These are phyloP conservation scores for Valencia hispanica DNA, from an alignment of 2,797 vertebrate species.

Conservation along the genomic window DNA sequence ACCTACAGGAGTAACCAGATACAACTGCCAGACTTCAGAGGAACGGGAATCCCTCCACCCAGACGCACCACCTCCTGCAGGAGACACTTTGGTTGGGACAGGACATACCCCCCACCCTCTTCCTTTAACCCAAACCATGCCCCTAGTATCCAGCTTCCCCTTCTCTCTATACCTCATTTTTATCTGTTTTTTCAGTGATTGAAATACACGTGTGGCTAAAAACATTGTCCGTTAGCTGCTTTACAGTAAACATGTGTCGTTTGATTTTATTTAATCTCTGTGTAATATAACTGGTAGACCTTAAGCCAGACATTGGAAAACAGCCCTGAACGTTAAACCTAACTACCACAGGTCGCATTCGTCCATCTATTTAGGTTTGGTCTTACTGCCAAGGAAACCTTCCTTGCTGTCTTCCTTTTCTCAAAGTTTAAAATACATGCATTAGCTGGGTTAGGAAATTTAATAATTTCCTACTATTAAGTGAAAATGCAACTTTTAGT, in stretches of 20 bases:
- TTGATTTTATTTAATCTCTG: no score
- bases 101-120: not conserved
- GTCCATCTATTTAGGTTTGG: not conserved
- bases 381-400: not conserved
- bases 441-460: not conserved
- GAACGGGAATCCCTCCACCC: constrained; percentile 67
- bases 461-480: not conserved
- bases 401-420: not conserved
- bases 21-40: constrained; percentile 74
- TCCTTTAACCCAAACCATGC: constrained; percentile 41
- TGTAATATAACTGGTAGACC: not conserved
- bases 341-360: not conserved
- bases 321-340: not conserved
- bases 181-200: not conserved
- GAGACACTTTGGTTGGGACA: constrained; percentile 71
- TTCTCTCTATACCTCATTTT: constrained; percentile 8
- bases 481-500: not conserved
- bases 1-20: constrained; percentile 75
- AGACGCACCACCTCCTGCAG: constrained; percentile 59
- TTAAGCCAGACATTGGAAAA: not conserved
- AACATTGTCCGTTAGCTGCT: not conserved
- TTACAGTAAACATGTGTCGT: not conserved
- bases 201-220: not conserved
- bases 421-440: not conserved
- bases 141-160: constrained; percentile 19